Evolutionary conservation across 1,140 invertebrate species (phyloP), one percentile per base, ranked within the genome.

Genomic region (Drosophila truncata): DNA sequence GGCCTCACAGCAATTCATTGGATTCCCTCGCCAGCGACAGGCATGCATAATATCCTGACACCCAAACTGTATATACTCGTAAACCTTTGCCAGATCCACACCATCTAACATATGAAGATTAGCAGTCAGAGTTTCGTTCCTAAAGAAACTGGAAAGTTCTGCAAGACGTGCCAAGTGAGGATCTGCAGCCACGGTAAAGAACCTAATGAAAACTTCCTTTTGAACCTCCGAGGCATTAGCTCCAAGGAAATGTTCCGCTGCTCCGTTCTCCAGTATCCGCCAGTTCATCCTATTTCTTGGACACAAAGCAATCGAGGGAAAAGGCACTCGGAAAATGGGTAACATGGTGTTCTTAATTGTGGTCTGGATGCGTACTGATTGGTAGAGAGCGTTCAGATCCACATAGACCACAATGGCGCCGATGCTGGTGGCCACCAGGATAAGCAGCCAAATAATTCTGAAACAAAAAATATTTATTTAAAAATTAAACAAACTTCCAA

Each of bases 281-380:
- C 75, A 67, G 54, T 92, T 77, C 35, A 92, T 44, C 23, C 91
- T 80, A 71, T 80, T 84, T 4, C 62, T 71, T 0, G 72, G 59
- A 44, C 91, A 92, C 4, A 92, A 18, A 2, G 67, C 91, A 33
- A 92, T 74, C 2, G 91, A 70, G 9, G 91, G 91, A 54, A 92
- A 92, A 6, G 76, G 62, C 1, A 76, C 55, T 6, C 25, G 72
- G 42, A 92, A 92, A 4, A 87, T 57, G 2, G 91, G 91, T 3
- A 42, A 42, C 71, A 92, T 80, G 1, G 80, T 78, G 47, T 91
- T 77, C n/a, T 72, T 79, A 23, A 92, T 87, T 39, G 82, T 90
- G 0, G 91, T 92, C 10, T 91, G 87, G 3, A 87, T 71, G 5
- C 87, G 78, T 0, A 63, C 71, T 0, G 75, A 72, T 27, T 73